Percentiles rank a stretch among this genome's conserved stretches.
Evolutionary conservation across 2,888 invertebrate genomes (phyloP).

Genomic region (Orchesella flavescens): DNA sequence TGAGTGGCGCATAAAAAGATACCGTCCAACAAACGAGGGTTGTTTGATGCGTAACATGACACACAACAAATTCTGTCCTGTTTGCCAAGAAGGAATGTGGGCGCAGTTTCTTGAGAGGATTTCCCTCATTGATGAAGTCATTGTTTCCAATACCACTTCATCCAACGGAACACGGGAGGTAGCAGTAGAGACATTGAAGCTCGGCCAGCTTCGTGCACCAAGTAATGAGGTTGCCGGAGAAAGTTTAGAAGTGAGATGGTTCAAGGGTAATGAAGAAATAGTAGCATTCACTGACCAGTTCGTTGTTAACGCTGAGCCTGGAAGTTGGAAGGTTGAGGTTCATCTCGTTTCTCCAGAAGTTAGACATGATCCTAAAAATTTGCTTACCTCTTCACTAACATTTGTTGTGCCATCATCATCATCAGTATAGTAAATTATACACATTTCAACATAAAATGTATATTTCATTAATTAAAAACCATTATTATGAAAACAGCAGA

Average conservation of each 20-base stretch:
- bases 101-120: slow-evolving; percentile 65
- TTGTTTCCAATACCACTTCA: slow-evolving; percentile 35
- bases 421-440: not conserved
- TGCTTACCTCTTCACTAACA: slow-evolving; percentile 28
- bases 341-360: slow-evolving; percentile 58
- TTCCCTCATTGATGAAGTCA: slow-evolving; percentile 68
- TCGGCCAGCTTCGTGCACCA: slow-evolving; percentile 64
- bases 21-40: slow-evolving; percentile 69
- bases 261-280: slow-evolving; percentile 53
- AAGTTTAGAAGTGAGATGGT: slow-evolving; percentile 63
- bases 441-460: too few relatives aligned
- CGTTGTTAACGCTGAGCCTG: slow-evolving; percentile 46
- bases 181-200: slow-evolving; percentile 60
- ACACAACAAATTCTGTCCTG: slow-evolving; percentile 62
- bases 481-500: slow-evolving; percentile 20
- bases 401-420: slow-evolving; percentile 35
- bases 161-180: slow-evolving; percentile 47
- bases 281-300: slow-evolving; percentile 42
- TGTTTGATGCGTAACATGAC: slow-evolving; percentile 71
- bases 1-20: slow-evolving; percentile 42
- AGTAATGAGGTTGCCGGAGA: slow-evolving; percentile 65
- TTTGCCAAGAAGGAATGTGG: slow-evolving; percentile 71
- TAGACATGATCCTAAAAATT: slow-evolving; percentile 53
- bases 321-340: slow-evolving; percentile 57
- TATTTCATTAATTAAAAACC: slow-evolving; percentile 16